These are phyloP conservation scores for Meda fulgida DNA, from an alignment of 2,797 vertebrate species.

Conservation along the genomic window DNA sequence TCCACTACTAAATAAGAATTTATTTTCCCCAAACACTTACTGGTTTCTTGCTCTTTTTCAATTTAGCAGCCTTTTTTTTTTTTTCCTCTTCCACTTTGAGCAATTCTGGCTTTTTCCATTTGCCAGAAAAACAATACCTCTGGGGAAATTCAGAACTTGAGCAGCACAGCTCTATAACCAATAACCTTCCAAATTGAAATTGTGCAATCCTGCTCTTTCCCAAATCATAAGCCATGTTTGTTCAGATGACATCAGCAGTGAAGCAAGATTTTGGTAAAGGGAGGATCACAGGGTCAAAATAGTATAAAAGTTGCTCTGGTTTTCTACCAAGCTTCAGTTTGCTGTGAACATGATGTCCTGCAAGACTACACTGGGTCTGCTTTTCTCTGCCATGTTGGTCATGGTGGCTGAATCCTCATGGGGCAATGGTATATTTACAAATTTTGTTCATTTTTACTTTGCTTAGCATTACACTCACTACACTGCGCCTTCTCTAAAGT, in stretches of 20 bases:
- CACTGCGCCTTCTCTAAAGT: background rate
- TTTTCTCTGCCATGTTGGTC: slow-evolving; percentile 52
- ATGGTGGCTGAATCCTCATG: slow-evolving; percentile 54
- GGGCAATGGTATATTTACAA: slow-evolving; percentile 54
- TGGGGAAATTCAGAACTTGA: background rate
- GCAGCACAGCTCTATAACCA: background rate
- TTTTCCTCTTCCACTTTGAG: background rate
- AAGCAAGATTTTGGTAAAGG: background rate
- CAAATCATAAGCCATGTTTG: slow-evolving; percentile 6
- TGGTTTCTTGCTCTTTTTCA: background rate
- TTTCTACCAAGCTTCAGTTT: background rate
- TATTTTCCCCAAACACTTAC: background rate
- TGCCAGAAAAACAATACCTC: background rate
- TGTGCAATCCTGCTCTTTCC: slow-evolving; percentile 42
- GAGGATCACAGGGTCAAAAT: slow-evolving; percentile 1
- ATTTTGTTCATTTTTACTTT: background rate
- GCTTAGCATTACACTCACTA: background rate
- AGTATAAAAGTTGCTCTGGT: slow-evolving; percentile 31
- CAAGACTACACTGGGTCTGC: slow-evolving; percentile 41
- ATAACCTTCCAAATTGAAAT: background rate
- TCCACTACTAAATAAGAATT: background rate
- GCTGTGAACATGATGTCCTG: slow-evolving; percentile 49
- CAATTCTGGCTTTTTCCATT: slow-evolving; percentile 12
- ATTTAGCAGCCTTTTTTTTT: background rate
- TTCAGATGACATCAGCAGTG: background rate